Conservation (phyloP, 2,113 vertebrate genomes). For the Probosciger aterrimus region DNA sequence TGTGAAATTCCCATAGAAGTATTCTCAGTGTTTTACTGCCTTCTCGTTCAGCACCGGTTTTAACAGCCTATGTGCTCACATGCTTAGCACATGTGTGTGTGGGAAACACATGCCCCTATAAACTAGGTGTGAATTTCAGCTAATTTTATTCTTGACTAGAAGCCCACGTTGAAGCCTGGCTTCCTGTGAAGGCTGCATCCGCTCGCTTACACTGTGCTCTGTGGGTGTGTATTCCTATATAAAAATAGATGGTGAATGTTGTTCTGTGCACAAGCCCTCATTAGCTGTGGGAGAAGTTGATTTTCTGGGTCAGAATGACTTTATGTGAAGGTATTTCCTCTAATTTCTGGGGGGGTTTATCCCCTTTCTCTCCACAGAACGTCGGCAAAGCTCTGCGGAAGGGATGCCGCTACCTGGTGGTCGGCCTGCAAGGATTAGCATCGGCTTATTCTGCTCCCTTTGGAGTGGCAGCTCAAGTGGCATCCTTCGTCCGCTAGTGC, state of each 20-base stretch:
- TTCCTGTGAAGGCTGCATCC: slow-evolving; percentile 37
- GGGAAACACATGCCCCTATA: neutral
- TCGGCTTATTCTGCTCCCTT: slow-evolving; percentile 82
- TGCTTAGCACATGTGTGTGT: neutral
- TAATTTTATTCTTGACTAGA: slow-evolving; percentile 19
- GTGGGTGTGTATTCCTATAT: neutral
- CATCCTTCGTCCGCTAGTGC: slow-evolving; percentile 67
- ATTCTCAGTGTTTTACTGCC: neutral
- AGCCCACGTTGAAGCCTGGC: neutral
- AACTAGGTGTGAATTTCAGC: neutral
- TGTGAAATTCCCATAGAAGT: neutral
- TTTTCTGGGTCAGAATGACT: neutral
- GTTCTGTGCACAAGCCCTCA: neutral
- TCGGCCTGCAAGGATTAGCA: slow-evolving; percentile 86
- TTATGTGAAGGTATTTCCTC: neutral
- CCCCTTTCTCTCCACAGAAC: slow-evolving; percentile 73
- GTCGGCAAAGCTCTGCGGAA: slow-evolving; percentile 82
- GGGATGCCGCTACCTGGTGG: slow-evolving; percentile 86
- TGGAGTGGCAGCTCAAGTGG: slow-evolving; percentile 74
- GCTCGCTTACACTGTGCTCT: neutral
- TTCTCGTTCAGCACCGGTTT: neutral
- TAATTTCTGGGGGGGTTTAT: neutral
- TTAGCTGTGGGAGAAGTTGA: neutral
- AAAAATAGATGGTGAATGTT: slow-evolving; percentile 10
- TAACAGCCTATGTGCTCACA: neutral